A percentile compares a stretch with the other conserved stretches of the same genome.
These are phyloP conservation scores for Daphoenositta chrysoptera DNA, from an alignment of 2,113 vertebrate species.

Conservation along the genomic window DNA sequence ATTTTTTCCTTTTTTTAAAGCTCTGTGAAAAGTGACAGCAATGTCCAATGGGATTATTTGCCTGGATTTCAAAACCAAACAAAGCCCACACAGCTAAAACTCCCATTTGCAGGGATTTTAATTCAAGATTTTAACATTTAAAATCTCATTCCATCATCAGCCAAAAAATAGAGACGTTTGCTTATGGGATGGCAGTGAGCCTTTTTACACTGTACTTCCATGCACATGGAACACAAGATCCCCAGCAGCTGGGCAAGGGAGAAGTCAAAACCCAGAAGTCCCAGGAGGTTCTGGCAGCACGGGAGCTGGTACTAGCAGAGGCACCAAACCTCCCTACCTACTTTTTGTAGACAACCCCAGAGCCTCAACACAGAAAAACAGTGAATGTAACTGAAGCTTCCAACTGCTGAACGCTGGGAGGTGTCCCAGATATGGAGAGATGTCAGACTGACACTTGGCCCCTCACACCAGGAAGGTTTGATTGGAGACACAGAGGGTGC, in stretches of 20 bases:
- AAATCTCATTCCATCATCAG: neutral
- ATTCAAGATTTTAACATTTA: neutral
- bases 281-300: neutral
- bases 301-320: neutral
- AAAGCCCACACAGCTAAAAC: neutral
- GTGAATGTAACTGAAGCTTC: neutral
- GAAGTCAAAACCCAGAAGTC: neutral
- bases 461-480: neutral
- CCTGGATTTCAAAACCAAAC: neutral
- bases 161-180: fast-evolving
- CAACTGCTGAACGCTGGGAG: fast-evolving
- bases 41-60: neutral
- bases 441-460: neutral
- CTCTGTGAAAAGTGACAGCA: neutral
- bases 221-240: neutral
- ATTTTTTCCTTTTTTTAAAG: neutral
- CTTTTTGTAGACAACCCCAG: neutral
- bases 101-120: neutral
- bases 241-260: neutral
- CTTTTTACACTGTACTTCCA: neutral
- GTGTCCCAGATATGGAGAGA: neutral
- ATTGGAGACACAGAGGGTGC: neutral
- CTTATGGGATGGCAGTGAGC: neutral
- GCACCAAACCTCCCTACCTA: neutral
- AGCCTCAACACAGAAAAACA: neutral